Conservation (phyloP, 2,113 vertebrate genomes). For the Nannobrachium achirus region DNA sequence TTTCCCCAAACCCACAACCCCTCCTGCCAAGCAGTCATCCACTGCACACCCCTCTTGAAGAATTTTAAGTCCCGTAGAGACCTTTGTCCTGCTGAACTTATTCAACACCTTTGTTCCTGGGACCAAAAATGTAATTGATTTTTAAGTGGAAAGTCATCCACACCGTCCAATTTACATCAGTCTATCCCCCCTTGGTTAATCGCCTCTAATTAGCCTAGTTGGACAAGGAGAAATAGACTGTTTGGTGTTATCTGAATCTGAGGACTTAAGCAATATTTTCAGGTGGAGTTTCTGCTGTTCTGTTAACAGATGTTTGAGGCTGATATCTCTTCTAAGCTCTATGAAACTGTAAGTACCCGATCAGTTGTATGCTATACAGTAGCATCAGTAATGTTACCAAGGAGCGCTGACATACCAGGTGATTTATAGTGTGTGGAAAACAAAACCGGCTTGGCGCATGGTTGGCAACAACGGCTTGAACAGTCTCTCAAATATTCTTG, state of each 20-base stretch:
- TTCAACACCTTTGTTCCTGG: constrained; percentile 39
- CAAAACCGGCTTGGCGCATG: constrained; percentile 42
- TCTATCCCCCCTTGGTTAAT: constrained; percentile 55
- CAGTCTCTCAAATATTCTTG: constrained; percentile 67
- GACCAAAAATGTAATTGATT: constrained; percentile 63
- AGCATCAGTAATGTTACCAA: constrained; percentile 74
- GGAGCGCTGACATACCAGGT: constrained; percentile 74
- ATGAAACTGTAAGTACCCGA: too few relatives aligned
- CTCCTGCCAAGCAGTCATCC: constrained; percentile 53
- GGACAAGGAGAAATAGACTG: too few relatives aligned
- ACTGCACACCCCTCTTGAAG: constrained; percentile 42
- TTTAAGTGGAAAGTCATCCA: constrained; percentile 55
- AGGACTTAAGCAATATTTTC: too few relatives aligned
- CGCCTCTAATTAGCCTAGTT: constrained; percentile 37
- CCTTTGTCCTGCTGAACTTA: constrained; percentile 41
- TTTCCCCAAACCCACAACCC: constrained; percentile 65
- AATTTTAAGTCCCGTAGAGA: constrained; percentile 47
- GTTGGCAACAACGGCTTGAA: constrained; percentile 52
- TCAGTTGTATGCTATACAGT: too few relatives aligned
- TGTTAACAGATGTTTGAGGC: too few relatives aligned
- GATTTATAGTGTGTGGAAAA: constrained; percentile 83
- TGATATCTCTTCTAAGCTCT: too few relatives aligned
- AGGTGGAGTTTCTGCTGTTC: too few relatives aligned
- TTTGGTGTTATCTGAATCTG: too few relatives aligned
- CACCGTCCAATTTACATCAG: constrained; percentile 35